These are phyloP conservation scores for Staurois parvus DNA, from an alignment of 2,797 vertebrate species.

Conservation along the genomic window DNA sequence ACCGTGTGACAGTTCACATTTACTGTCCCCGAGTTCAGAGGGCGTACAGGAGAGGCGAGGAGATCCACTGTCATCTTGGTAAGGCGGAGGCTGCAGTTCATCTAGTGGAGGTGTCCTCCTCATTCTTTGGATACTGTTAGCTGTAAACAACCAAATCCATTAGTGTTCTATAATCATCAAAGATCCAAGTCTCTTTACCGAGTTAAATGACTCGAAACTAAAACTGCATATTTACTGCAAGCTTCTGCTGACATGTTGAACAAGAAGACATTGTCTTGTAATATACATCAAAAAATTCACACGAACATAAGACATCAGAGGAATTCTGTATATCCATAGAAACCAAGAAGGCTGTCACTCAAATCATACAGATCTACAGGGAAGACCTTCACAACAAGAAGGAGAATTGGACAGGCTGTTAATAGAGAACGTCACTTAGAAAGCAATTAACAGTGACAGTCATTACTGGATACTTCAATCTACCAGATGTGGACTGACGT, in stretches of 20 bases:
- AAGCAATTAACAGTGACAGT: conserved; percentile 49
- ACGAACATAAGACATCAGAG: conserved; percentile 11
- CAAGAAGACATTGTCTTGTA: too few relatives aligned
- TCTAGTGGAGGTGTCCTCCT: conserved; percentile 93
- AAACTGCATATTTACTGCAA: background rate
- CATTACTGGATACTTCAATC: conserved; percentile 27
- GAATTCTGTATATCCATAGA: conserved; percentile 39
- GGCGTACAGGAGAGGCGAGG: conserved; percentile 92
- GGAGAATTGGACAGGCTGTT: conserved; percentile 31
- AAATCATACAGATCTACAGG: background rate
- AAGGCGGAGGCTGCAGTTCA: conserved; percentile 94
- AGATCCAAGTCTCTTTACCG: too few relatives aligned
- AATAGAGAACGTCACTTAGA: conserved; percentile 34
- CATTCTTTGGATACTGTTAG: conserved; percentile 97
- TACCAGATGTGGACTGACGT: conserved; percentile 43
- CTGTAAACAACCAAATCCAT: conserved; percentile 69
- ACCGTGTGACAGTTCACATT: conserved; percentile 89
- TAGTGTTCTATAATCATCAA: background rate
- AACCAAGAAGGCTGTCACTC: conserved; percentile 29
- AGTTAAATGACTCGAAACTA: background rate
- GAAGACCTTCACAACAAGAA: conserved; percentile 4
- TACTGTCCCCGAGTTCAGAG: conserved; percentile 90
- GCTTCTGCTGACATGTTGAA: background rate
- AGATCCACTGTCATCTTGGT: conserved; percentile 95
- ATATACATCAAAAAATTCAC: background rate